These are phyloP conservation scores for Scrobipalpa atriplicella DNA, from an alignment of 2,888 invertebrate genomes.

Conservation along the genomic window DNA sequence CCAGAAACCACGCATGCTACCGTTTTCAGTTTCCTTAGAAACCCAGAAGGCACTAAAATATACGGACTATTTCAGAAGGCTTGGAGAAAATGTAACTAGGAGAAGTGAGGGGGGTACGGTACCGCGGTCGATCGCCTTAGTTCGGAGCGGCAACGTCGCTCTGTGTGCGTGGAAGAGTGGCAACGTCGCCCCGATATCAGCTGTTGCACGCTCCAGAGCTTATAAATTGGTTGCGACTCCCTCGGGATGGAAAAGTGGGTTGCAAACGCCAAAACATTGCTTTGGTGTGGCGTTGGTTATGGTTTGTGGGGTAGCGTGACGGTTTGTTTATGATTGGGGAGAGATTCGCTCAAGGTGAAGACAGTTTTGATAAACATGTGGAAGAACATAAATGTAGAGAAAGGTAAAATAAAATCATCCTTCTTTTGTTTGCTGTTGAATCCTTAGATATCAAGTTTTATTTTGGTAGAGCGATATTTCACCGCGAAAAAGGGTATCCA, in stretches of 20 bases:
- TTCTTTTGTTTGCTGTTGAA: no score
- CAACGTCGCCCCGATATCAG: slow-evolving; percentile 68
- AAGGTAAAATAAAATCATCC: neutral
- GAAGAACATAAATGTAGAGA: neutral
- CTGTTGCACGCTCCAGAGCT: slow-evolving; percentile 65
- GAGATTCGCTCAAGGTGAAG: slow-evolving; percentile 7
- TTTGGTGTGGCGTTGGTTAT: slow-evolving; percentile 5
- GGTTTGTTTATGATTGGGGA: slow-evolving; percentile 6
- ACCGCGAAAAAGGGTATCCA: no score
- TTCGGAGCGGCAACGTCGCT: slow-evolving; percentile 64
- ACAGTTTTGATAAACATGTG: slow-evolving; percentile 1
- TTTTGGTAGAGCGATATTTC: no score
- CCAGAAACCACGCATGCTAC: neutral
- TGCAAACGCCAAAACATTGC: slow-evolving; percentile 45
- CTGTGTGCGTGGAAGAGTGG: slow-evolving; percentile 44
- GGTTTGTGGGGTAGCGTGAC: neutral
- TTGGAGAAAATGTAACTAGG: slow-evolving; percentile 57
- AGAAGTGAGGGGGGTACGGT: slow-evolving; percentile 49
- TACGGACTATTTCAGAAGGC: slow-evolving; percentile 57
- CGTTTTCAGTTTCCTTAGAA: slow-evolving; percentile 3
- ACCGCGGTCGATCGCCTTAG: slow-evolving; percentile 72
- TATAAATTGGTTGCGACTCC: slow-evolving; percentile 73
- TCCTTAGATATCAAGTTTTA: no score
- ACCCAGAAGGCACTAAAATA: slow-evolving; percentile 11
- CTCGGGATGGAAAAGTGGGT: slow-evolving; percentile 52